Conservation (phyloP, 2,888 invertebrate genomes). For the Nomada lathburiana region DNA sequence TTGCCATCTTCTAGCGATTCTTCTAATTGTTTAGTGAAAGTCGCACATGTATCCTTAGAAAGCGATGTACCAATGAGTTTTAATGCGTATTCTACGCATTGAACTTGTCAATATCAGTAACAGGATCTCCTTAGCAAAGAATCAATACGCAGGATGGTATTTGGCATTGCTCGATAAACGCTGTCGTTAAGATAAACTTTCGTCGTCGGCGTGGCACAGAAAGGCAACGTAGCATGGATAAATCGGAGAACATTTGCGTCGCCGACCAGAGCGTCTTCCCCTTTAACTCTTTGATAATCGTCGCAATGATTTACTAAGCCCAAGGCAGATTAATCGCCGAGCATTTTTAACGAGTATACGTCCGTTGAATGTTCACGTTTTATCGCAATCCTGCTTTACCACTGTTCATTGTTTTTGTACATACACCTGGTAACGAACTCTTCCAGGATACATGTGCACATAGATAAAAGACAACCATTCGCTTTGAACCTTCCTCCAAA, state of each 20-base stretch:
- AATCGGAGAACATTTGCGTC: conserved; percentile 14
- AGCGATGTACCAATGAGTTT: conserved; percentile 20
- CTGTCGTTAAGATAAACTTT: conserved; percentile 60
- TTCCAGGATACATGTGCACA: too few relatives aligned
- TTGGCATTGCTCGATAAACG: conserved; percentile 52
- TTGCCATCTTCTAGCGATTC: background rate
- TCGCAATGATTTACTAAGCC: conserved; percentile 16
- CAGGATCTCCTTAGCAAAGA: conserved; percentile 63
- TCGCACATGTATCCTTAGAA: conserved; percentile 23
- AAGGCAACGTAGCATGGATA: conserved; percentile 21
- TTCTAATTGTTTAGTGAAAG: background rate
- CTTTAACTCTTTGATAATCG: background rate
- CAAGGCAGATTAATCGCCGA: conserved; percentile 22
- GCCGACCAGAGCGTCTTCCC: background rate
- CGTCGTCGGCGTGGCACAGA: conserved; percentile 49
- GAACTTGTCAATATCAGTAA: conserved; percentile 41
- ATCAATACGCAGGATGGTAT: conserved; percentile 51
- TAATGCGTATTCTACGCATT: background rate
- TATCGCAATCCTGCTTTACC: background rate
- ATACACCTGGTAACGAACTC: background rate
- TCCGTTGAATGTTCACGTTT: background rate
- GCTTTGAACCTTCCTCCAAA: too few relatives aligned
- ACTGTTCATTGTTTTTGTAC: background rate
- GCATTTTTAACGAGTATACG: conserved; percentile 16
- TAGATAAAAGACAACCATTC: too few relatives aligned